These are phyloP conservation scores for Cerceris rybyensis DNA, from an alignment of 2,888 invertebrate genomes.

Conservation along the genomic window DNA sequence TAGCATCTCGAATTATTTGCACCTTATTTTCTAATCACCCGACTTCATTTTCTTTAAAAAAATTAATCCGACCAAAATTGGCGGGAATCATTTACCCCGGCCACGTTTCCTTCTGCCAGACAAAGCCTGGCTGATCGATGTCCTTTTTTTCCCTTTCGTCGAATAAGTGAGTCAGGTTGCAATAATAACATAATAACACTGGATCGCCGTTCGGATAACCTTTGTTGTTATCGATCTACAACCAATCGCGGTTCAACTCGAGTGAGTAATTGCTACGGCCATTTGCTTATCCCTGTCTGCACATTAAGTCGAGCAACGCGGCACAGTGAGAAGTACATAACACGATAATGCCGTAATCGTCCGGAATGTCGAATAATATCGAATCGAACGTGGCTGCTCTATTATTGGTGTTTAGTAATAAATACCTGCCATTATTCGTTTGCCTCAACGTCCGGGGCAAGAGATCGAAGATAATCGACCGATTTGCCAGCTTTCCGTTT, in stretches of 20 bases:
- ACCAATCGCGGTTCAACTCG: slow-evolving; percentile 42
- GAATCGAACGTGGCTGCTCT: slow-evolving; percentile 26
- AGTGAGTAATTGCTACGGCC: slow-evolving; percentile 61
- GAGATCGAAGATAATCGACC: slow-evolving; percentile 16
- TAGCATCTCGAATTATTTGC: too few species aligned
- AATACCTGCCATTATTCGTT: neutral
- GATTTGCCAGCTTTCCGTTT: too few species aligned
- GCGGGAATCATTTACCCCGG: too few species aligned
- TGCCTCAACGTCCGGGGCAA: too few species aligned
- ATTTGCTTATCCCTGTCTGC: slow-evolving; percentile 47
- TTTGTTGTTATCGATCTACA: slow-evolving; percentile 70
- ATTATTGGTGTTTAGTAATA: slow-evolving; percentile 47
- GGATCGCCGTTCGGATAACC: slow-evolving; percentile 61
- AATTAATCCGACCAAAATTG: too few species aligned
- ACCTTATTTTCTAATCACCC: neutral
- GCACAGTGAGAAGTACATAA: slow-evolving; percentile 20
- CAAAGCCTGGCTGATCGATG: neutral
- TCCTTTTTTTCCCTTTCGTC: slow-evolving; percentile 1
- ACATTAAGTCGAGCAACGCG: slow-evolving; percentile 14
- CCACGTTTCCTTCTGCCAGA: too few species aligned
- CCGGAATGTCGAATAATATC: slow-evolving; percentile 54
- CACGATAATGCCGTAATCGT: slow-evolving; percentile 30
- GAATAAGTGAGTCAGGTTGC: slow-evolving; percentile 40
- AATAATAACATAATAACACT: slow-evolving; percentile 66
- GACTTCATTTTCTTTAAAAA: neutral